phyloP scores from a whole-genome alignment of 2,888 invertebrate species.

The Plusia festucae region DNA sequence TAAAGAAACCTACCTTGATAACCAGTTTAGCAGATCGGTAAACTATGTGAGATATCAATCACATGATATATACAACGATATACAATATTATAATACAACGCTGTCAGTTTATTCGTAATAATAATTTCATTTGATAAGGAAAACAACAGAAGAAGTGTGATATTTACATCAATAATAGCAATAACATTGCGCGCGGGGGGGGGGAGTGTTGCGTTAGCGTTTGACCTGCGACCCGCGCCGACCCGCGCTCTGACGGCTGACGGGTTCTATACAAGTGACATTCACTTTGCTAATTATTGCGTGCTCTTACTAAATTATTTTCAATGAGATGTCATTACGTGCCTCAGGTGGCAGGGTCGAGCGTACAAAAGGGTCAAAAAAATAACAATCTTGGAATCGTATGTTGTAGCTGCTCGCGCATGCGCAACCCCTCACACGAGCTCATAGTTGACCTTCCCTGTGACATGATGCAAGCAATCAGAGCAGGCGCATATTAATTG shows the following conservation, averaged over 20 bases:
- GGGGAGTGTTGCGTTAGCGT: slow-evolving; percentile 3
- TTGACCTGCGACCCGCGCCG: slow-evolving; percentile 19
- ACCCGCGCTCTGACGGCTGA: slow-evolving; percentile 9
- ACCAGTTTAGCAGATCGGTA: neutral
- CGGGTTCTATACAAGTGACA: slow-evolving; percentile 31
- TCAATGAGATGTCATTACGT: slow-evolving; percentile 19
- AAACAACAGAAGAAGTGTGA: no score
- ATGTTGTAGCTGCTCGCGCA: neutral
- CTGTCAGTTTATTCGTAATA: no score
- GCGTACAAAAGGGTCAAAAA: slow-evolving; percentile 36
- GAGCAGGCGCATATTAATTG: no score
- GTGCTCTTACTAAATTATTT: slow-evolving; percentile 32
- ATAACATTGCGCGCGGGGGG: neutral
- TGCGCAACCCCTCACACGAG: neutral
- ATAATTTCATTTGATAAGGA: no score
- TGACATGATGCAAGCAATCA: neutral
- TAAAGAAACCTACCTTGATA: neutral
- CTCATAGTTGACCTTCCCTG: neutral
- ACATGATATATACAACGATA: neutral
- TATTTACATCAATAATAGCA: no score
- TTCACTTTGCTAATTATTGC: slow-evolving; percentile 47
- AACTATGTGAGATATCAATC: neutral
- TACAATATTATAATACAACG: no score
- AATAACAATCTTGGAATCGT: slow-evolving; percentile 35
- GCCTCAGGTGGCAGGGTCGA: slow-evolving; percentile 29